Base-by-base conservation (phyloP, 2,797 vertebrate genomes). In the Chanos chanos region DNA sequence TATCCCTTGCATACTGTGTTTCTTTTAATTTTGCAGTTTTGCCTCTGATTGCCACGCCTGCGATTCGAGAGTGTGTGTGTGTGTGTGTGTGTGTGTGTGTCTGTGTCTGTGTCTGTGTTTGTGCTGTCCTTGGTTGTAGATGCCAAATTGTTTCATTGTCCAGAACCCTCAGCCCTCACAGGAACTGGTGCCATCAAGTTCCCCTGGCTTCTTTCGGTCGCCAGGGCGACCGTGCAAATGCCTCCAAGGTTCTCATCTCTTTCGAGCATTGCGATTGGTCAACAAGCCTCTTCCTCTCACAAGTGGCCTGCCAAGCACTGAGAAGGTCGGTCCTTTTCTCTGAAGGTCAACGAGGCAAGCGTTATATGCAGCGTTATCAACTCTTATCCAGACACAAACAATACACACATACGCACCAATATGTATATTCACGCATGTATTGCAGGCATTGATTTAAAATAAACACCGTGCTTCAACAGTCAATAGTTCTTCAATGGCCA, bases 241-340 rank as follows among this genome's bases (percentile, higher is more conserved):
- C 68, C 72, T 75, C 62, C 65, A 43, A 45, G 74, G 81, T 84
- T 85, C 77, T 81, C 61, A 71, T 77, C 77, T 76, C 80, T 76
- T 77, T 71, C 65, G 78, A 74, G 78, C 71, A 69, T 82, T 83
- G 78, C 61, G 77, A 83, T 86, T 87, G 81, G 85, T 87, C 85
- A 89, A 89, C 73, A 73, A 86, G 82, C 78, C 82, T 82, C 83
- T 85, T 89, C 84, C 85, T 82, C 81, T 79, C 66, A 85, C 82
- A 85, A 87, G 86, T 87, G 85, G 80, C 74, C 61, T 82, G 81
- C 75, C 74, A 66, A 79, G 72, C 77, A 59, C 83, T 78, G 78
- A 86, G 84, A 86, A 85, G 83, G 77, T 64, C 75, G 77, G 83
- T 77, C 59, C 80, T 77, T 82, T 76, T 84, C 80, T 84, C 79